Base-by-base conservation (phyloP, 2,888 invertebrate species). In the Ligdia adustata region DNA sequence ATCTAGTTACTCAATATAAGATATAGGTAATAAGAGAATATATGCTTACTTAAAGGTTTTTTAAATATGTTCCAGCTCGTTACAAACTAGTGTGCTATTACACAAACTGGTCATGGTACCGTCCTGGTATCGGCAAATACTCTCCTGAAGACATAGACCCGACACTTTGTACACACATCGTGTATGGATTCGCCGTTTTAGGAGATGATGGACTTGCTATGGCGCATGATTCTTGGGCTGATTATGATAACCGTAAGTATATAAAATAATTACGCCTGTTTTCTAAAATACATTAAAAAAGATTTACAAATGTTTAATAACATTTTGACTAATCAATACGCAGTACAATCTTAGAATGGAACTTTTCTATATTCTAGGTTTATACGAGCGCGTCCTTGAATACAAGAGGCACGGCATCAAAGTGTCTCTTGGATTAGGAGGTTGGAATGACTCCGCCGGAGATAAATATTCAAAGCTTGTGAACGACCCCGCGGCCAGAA, bases 31-130 rank as follows among this genome's bases (percentile, higher is more conserved):
- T n/a, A n/a, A n/a, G n/a, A n/a, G n/a, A n/a, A n/a, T n/a, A n/a
- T n/a, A n/a, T n/a, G n/a, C n/a, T n/a, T n/a, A n/a, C n/a, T n/a
- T n/a, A n/a, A n/a, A n/a, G n/a, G n/a, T n/a, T n/a, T n/a, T n/a
- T n/a, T n/a, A n/a, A n/a, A n/a, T n/a, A n/a, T n/a, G n/a, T 22
- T 22, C n/a, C 91, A 73, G 96, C 94, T 9, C 91, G 93, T 48
- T 96, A 93, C 75, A 96, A 96, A 79, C 92, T 97, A 0, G 95
- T 97, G 0, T 97, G 97, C 69, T 97, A 97, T 80, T 97, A 97
- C 79, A 97, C 97, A 0, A 97, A 97, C 73, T 98, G 97, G 97
- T 96, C 97, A 0, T 97, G 97, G 96, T 97, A 97, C 71, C 91
- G 97, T 14, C 93, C 93, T 62, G 97, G 96, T 0, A 72, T 92